Evolutionary conservation across 2,113 vertebrate genomes (phyloP), one percentile per base, ranked within the genome.

Genomic region (Leucopsar rothschildi): DNA sequence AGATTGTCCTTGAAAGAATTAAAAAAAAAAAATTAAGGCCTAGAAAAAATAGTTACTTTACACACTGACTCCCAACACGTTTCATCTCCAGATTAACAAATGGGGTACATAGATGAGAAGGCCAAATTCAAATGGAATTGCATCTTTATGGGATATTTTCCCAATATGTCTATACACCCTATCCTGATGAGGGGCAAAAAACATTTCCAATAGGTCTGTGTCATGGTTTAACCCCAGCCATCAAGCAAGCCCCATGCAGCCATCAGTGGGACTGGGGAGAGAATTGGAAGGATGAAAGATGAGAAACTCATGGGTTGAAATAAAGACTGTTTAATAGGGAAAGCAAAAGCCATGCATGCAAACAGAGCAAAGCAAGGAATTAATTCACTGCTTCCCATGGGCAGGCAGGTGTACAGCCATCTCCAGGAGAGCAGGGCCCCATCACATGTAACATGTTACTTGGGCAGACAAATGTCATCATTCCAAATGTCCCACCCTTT

Each of bases 101-200:
- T 56, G 47, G 0, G 4, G 16, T 8, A 1, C 40, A 18, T 42
- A 47, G 27, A 19, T 0, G 2, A 68, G 71, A 55, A 50, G n/a
- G 40, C 45, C 17, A 81, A 69, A 91, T 69, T 82, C 60, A 72
- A 53, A 72, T 4, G 20, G 39, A 69, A 57, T 91, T 78, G 6
- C 40, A n/a, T 52, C 14, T 61, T 76, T 35, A 37, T 9, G 40
- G 52, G 29, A 81, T 90, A 55, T 93, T 76, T 79, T 71, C 55
- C 55, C 19, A 65, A 19, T 69, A 77, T 56, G 53, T 17, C 80
- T 82, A 22, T 60, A 29, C 22, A 25, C 9, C 45, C 28, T 68
- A 15, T 39, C 33, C 24, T n/a, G 25, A 85, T 60, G 40, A 83
- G 31, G 29, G 15, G 25, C 5, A 29, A 23, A 52, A 50, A 65